Conservation (phyloP, 2,888 invertebrate genomes). For the Dolichomitus sp. region DNA sequence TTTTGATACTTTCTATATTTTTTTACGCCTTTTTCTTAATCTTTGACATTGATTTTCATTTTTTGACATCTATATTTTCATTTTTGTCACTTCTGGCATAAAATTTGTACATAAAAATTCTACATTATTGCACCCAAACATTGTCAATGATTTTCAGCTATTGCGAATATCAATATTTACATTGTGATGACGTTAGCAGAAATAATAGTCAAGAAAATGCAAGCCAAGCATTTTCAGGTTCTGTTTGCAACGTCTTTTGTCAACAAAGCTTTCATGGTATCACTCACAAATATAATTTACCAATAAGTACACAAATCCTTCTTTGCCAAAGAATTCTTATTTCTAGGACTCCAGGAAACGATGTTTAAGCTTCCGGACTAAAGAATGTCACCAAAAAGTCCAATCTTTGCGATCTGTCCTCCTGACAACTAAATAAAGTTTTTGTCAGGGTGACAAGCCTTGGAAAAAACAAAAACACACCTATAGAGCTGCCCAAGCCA, state of each 20-base stretch:
- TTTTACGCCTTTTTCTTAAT: background rate
- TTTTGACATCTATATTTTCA: too few species aligned
- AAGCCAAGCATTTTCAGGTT: background rate
- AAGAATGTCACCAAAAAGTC: background rate
- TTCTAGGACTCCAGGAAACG: too few species aligned
- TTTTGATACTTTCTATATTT: background rate
- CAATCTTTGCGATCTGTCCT: background rate
- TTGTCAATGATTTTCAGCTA: background rate
- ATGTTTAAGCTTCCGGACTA: too few species aligned
- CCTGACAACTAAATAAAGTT: slow-evolving; percentile 19
- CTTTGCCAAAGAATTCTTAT: background rate
- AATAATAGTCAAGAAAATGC: background rate
- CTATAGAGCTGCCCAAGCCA: background rate
- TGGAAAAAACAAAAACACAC: slow-evolving; percentile 7
- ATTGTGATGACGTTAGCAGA: background rate
- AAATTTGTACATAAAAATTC: background rate
- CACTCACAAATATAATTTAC: too few species aligned
- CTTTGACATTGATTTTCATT: background rate
- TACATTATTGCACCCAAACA: background rate
- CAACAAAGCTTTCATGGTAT: too few species aligned
- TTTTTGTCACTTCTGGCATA: too few species aligned
- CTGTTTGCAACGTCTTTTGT: background rate
- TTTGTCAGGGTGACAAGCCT: slow-evolving; percentile 1
- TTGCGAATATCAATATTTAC: background rate
- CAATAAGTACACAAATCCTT: background rate